Conservation (phyloP, 2,888 invertebrate genomes). For the Pseudoips prasinana region DNA sequence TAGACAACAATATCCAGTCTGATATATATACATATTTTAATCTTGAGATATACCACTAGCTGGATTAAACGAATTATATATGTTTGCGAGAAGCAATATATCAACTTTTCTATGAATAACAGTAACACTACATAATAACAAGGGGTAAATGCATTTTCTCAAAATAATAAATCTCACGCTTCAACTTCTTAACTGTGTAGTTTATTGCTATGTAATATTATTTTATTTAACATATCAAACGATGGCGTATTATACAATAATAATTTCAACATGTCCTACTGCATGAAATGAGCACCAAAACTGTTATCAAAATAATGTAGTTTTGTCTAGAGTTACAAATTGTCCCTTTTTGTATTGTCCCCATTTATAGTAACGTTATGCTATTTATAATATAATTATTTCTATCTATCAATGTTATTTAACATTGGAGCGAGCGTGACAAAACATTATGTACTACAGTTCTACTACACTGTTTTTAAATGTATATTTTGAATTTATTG, state of each 20-base stretch:
- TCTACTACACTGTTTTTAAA: no score
- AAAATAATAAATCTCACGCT: conserved; percentile 61
- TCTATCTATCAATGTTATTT: no score
- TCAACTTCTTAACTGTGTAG: conserved; percentile 38
- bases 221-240: conserved; percentile 31
- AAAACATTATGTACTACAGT: no score
- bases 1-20: conserved; percentile 17
- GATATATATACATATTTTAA: background rate
- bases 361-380: no score
- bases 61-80: conserved; percentile 5
- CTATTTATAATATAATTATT: no score
- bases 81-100: conserved; percentile 38
- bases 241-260: conserved; percentile 26
- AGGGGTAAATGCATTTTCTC: conserved; percentile 70
- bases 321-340: no score
- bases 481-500: no score
- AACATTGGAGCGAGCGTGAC: no score
- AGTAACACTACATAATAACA: conserved; percentile 55
- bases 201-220: conserved; percentile 26
- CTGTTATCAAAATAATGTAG: no score
- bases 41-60: conserved; percentile 10
- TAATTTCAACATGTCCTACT: conserved; percentile 46
- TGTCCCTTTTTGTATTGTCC: no score
- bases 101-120: conserved; percentile 43
- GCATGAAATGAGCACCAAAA: conserved; percentile 60